Evolutionary conservation across 2,888 invertebrate genomes (phyloP), one percentile per base, ranked within the genome.

Genomic region (Cosmopolites sordidus): DNA sequence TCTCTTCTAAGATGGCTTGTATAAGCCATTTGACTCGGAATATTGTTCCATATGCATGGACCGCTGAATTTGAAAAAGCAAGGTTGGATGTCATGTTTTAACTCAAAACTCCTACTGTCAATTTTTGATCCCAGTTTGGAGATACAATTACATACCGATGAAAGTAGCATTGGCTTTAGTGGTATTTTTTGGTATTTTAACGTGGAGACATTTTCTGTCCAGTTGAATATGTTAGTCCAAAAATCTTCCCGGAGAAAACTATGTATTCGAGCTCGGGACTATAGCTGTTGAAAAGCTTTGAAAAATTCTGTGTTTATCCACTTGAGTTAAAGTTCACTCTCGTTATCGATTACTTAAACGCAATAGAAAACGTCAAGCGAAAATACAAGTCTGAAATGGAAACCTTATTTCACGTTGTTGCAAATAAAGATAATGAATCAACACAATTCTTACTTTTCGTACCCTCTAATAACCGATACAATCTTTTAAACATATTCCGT

Each of bases 211-310:
- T n/a, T 11, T n/a, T n/a, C 4, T 33, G 17, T 11, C 14, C 16
- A 14, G 37, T 45, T 6, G 45, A 15, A 45, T 45, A 45, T 45
- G 29, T 17, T 16, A 45, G 45, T 37, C n/a, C 29, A 45, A 15
- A 30, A 16, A 45, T 33, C 2, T 17, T 33, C 4, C 14, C 11
- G 2, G 9, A 30, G n/a, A 16, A 45, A 16, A 11, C 30, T 8
- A 6, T 12, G 2, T 45, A 45, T 45, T 15, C 14, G 45, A 45
- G 22, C 37, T 45, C 4, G 45, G 33, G n/a, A 45, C 45, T 37
- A 8, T 45, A 3, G 45, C 45, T 6, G 45, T 45, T 45, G 30
- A 14, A 37, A 16, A 6, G 30, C 45, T 17, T n/a, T 45, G 9
- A 45, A 45, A 17, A 29, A 45, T 33, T 45, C 33, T 14, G 45